Evolutionary conservation across 2,797 vertebrate species (phyloP), one percentile per base, ranked within the genome.

Genomic region (Thunnus albacares): DNA sequence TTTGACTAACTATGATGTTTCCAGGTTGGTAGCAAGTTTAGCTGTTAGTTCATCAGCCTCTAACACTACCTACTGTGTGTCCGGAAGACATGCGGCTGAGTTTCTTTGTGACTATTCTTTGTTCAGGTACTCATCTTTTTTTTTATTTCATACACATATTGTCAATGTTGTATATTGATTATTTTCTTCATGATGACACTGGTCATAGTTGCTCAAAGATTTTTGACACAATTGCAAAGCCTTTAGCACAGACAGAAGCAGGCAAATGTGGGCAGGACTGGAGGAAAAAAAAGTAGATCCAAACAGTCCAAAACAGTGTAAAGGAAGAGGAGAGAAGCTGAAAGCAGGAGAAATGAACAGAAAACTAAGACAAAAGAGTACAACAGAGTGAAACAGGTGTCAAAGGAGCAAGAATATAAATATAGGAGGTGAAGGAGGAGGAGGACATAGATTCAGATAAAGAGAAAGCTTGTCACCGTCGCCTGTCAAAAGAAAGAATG

Each of bases 281-380:
- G 28, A 30, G 5, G 0, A 41, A 5, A 24, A 65, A 59, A 60
- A 57, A 67, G 43, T 63, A 60, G 6, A 71, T 67, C 57, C 8
- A 75, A 67, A 77, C 43, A 53, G 63, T 66, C 26, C 4, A 22
- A 66, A 65, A 65, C 51, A 57, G 41, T 22, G 11, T 12, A 1
- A 20, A 33, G 24, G 15, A 30, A 35, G 51, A 51, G n/a, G 45
- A 45, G 59, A 58, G 41, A 24, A 13, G 24, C 26, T 58, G 26
- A 56, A 63, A 67, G 28, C 12, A 24, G 55, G 28, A 30, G 38
- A 35, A 35, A 33, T 33, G 5, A 33, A 52, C 13, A 61, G 30
- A 35, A 49, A 41, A 14, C 11, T 15, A 17, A 53, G 9, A 2
- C 13, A 0, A 4, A 47, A 30, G 67, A 33, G 45, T 9, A 43